These are phyloP conservation scores for Rhorus exstirpatorius DNA, from an alignment of 2,888 invertebrate genomes.

Conservation along the genomic window DNA sequence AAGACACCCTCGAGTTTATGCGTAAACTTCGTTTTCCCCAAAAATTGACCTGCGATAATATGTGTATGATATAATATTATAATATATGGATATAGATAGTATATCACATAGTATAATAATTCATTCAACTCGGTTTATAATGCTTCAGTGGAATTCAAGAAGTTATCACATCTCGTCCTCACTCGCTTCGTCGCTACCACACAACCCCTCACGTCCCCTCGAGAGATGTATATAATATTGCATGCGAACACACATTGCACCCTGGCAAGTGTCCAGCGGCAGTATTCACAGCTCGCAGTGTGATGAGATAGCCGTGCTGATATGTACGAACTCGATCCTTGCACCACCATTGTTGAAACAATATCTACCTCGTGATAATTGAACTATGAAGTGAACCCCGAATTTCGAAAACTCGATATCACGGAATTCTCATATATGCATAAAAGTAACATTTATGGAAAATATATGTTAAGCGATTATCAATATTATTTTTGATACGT, in stretches of 20 bases:
- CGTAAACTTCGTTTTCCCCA: too few relatives aligned
- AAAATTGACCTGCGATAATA: too few relatives aligned
- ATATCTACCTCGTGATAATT: constrained; percentile 18
- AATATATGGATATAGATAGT: too few relatives aligned
- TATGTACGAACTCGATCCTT: not conserved
- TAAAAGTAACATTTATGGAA: too few relatives aligned
- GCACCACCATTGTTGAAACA: constrained; percentile 5
- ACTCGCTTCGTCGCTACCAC: constrained; percentile 2
- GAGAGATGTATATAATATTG: constrained; percentile 51
- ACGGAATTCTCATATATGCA: too few relatives aligned
- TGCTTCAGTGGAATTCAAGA: constrained; percentile 35
- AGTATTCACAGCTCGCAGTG: constrained; percentile 42
- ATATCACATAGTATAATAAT: constrained; percentile 21
- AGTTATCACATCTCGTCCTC: constrained; percentile 33
- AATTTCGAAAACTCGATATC: not conserved
- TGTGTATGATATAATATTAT: too few relatives aligned
- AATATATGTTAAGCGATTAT: too few relatives aligned
- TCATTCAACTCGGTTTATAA: constrained; percentile 30
- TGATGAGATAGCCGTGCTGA: constrained; percentile 8
- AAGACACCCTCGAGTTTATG: too few relatives aligned
- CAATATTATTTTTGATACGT: too few relatives aligned
- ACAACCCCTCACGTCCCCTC: not conserved
- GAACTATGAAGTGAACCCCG: constrained; percentile 7
- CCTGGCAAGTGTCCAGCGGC: constrained; percentile 11
- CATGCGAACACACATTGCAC: constrained; percentile 6